Evolutionary conservation across 2,113 vertebrate genomes (phyloP).

Genomic region (Pelmatolapia mariae): DNA sequence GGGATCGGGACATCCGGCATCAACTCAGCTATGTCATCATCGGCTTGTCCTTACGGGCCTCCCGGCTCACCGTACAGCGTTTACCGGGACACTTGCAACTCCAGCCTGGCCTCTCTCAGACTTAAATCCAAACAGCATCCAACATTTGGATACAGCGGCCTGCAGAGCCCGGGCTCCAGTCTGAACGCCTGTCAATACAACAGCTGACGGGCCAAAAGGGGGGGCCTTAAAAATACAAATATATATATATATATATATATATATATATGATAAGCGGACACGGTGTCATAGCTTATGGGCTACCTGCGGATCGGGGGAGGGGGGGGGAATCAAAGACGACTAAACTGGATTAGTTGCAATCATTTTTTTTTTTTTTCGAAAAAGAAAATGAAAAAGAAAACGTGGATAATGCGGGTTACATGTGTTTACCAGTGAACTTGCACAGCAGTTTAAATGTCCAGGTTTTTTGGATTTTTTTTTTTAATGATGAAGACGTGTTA

Average conservation of each 20-base stretch:
- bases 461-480: conserved; percentile 49
- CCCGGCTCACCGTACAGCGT: conserved; percentile 94
- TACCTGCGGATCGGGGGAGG: conserved; percentile 22
- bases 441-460: conserved; percentile 74
- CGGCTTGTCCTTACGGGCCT: conserved; percentile 91
- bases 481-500: conserved; percentile 67
- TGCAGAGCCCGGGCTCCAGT: conserved; percentile 89
- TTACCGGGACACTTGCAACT: conserved; percentile 98
- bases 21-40: conserved; percentile 91
- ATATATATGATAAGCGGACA: conserved; percentile 20
- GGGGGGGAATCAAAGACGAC: conserved; percentile 45
- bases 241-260: conserved; percentile 2
- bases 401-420: conserved; percentile 86
- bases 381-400: conserved; percentile 63
- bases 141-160: conserved; percentile 91
- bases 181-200: conserved; percentile 98
- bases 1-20: conserved; percentile 90
- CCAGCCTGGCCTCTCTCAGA: conserved; percentile 92
- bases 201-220: conserved; percentile 81
- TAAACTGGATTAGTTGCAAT: conserved; percentile 87
- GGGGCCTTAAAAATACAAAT: background rate
- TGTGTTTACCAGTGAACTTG: conserved; percentile 83
- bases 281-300: conserved; percentile 6
- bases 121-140: conserved; percentile 99
- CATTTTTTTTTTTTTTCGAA: conserved; percentile 54